A percentile compares a stretch with the other conserved stretches of the same genome.
Conservation (phyloP, 1,140 invertebrate species). For the Drosophila repletoides region DNA sequence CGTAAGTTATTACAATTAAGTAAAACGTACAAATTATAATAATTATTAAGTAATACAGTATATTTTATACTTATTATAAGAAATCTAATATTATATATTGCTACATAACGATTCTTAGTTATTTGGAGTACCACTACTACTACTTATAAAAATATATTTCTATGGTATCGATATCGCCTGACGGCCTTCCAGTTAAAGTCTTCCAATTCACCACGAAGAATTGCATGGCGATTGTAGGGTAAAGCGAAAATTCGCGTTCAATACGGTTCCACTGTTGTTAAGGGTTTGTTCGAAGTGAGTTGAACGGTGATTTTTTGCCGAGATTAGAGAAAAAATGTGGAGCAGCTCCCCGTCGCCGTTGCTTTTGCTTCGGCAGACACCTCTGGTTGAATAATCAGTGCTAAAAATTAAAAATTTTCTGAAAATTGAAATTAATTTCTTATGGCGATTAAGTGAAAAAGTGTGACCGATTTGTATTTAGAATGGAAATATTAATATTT, state of each 20-base stretch:
- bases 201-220: constrained; percentile 48
- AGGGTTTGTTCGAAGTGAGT: constrained; percentile 82
- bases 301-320: constrained; percentile 26
- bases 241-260: constrained; percentile 51
- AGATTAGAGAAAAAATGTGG: constrained; percentile 35
- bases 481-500: constrained; percentile 37
- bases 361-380: no score
- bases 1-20: not conserved
- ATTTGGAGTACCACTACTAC: not conserved
- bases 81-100: no score
- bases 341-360: constrained; percentile 27
- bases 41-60: no score
- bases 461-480: constrained; percentile 36
- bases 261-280: constrained; percentile 77
- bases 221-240: constrained; percentile 40
- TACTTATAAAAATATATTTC: no score
- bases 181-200: constrained; percentile 9
- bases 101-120: no score
- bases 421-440: constrained; percentile 16
- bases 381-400: constrained; percentile 58
- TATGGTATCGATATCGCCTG: constrained; percentile 51
- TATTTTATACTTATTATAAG: no score
- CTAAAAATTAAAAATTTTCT: constrained; percentile 34
- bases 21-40: not conserved
- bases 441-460: constrained; percentile 37